A percentile compares a stretch with the other conserved stretches of the same genome.
Evolutionary conservation across 2,888 invertebrate species (phyloP).

Genomic region (Priocnemis perturbator): DNA sequence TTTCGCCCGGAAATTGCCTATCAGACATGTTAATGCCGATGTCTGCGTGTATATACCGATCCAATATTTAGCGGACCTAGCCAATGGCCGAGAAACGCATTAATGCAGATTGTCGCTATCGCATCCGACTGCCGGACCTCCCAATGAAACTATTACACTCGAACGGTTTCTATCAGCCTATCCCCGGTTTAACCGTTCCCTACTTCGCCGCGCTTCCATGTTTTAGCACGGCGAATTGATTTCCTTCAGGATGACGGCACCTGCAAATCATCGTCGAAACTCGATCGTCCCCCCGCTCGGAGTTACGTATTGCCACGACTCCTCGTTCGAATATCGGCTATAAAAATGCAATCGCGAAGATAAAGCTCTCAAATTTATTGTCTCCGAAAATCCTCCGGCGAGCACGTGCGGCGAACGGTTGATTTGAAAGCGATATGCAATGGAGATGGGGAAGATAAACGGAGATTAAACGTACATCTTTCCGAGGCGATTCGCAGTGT

Average conservation of each 20-base stretch:
- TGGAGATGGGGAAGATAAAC: no score
- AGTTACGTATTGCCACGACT: no score
- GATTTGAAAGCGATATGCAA: not conserved
- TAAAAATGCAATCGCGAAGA: no score
- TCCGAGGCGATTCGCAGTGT: not conserved
- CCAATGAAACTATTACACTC: conserved; percentile 20
- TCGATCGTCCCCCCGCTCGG: not conserved
- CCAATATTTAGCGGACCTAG: conserved; percentile 49
- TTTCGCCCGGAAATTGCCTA: conserved; percentile 52
- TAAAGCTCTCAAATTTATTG: no score
- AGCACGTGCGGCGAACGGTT: no score
- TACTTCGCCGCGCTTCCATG: conserved; percentile 11
- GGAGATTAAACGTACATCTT: not conserved
- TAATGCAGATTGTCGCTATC: conserved; percentile 52
- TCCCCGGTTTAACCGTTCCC: conserved; percentile 15
- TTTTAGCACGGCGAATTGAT: conserved; percentile 37
- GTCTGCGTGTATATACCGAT: conserved; percentile 38
- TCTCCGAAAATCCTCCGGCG: no score
- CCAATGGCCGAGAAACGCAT: conserved; percentile 47
- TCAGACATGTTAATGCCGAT: conserved; percentile 51
- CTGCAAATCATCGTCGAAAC: conserved; percentile 22
- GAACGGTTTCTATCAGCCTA: conserved; percentile 2
- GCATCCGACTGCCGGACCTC: conserved; percentile 23
- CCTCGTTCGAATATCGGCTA: no score
- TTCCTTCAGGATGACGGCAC: conserved; percentile 28